Evolutionary conservation across 2,113 vertebrate species (phyloP), one percentile per base, ranked within the genome.

Genomic region (Romanogobio albipinnatus): DNA sequence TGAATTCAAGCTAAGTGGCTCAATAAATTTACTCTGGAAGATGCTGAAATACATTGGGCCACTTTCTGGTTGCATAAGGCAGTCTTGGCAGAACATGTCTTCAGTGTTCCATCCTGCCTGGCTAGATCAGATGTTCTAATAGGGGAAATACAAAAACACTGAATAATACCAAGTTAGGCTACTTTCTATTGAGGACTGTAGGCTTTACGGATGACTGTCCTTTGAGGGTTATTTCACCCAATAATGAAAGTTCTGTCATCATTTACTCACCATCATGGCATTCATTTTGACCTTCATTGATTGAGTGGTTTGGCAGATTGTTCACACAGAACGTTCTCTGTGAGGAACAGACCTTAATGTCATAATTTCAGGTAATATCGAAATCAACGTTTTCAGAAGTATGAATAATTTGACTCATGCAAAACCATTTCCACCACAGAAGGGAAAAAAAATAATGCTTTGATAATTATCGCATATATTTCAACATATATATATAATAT

Each of bases 41-140:
- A 56, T 17, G 66, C 17, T 53, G 76, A 64, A 84, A 66, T 76
- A 74, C 33, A 43, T 33, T 43, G 5, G 68, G 74, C n/a, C 61
- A 39, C 15, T 76, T 51, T 36, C 75, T 47, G 75, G 49, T 43
- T 24, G 47, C 74, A 78, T 58, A 87, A 19, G 51, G 47, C 36
- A 66, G 76, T 24, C 17, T 78, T 82, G n/a, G 24, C n/a, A 8
- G 61, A 24, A 14, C 17, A 62, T 5, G 49, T 66, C 26, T 75
- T 49, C 14, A n/a, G n/a, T 71, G 73, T 87, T 87, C 83, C 86
- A 85, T 82, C 81, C 29, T 53, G 61, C 62, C 61, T 47, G 84
- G 73, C 39, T 66, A 77, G 68, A 81, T 61, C 59, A 59, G 24
- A 61, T 33, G 49, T 82, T 77, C 56, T 59, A 66, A 75, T 76